phyloP scores from a whole-genome alignment of 2,113 vertebrate species.

The Plotosus lineatus region DNA sequence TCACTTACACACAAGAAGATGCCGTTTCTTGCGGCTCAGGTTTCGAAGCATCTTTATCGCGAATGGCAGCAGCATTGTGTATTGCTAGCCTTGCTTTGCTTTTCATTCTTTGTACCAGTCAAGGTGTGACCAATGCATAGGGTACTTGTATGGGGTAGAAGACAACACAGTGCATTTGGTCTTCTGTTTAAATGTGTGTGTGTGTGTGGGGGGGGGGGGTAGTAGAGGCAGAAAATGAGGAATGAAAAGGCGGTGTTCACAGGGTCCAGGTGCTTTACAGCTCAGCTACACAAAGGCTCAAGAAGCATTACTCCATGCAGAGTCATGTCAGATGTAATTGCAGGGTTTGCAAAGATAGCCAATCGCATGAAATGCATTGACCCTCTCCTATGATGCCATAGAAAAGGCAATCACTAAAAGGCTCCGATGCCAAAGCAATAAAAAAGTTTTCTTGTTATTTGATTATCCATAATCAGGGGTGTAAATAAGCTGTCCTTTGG shows the following conservation, averaged over 20 bases:
- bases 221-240: slow-evolving; percentile 47
- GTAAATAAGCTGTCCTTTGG: slow-evolving; percentile 66
- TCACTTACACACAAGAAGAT: slow-evolving; percentile 48
- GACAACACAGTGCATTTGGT: slow-evolving; percentile 76
- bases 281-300: slow-evolving; percentile 71
- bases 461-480: slow-evolving; percentile 66
- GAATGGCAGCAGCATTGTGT: slow-evolving; percentile 72
- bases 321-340: slow-evolving; percentile 80
- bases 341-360: slow-evolving; percentile 70
- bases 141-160: slow-evolving; percentile 70
- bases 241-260: slow-evolving; percentile 74
- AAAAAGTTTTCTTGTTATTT: slow-evolving; percentile 68
- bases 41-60: slow-evolving; percentile 79
- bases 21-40: slow-evolving; percentile 62
- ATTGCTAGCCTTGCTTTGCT: slow-evolving; percentile 71
- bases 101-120: slow-evolving; percentile 78
- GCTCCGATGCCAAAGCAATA: slow-evolving; percentile 51
- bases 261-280: slow-evolving; percentile 71
- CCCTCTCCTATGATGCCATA: slow-evolving; percentile 63
- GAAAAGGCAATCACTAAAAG: slow-evolving; percentile 62
- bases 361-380: slow-evolving; percentile 63
- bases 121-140: slow-evolving; percentile 80
- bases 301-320: slow-evolving; percentile 76
- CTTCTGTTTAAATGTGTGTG: slow-evolving; percentile 69
- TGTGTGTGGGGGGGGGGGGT: slow-evolving; percentile 54